These are phyloP conservation scores for Nycteola revayana DNA, from an alignment of 2,888 invertebrate species.

Conservation along the genomic window DNA sequence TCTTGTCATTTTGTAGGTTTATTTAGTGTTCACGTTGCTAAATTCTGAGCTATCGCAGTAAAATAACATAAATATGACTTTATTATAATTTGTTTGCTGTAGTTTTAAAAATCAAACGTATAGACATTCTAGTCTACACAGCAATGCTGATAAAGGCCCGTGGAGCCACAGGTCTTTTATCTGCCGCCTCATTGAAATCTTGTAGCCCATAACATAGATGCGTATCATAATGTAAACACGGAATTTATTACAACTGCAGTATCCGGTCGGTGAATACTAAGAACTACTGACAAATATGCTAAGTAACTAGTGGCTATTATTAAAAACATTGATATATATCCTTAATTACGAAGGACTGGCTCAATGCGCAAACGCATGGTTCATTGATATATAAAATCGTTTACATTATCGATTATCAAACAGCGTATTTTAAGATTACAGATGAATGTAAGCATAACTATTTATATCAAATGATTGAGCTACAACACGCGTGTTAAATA, in stretches of 20 bases:
- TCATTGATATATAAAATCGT: conserved; percentile 53
- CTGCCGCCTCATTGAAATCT: conserved; percentile 44
- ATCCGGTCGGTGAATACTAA: conserved; percentile 56
- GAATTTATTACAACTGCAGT: conserved; percentile 51
- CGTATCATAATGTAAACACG: conserved; percentile 58
- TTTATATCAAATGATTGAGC: conserved; percentile 47
- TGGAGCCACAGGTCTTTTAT: too few species aligned
- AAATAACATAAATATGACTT: too few species aligned
- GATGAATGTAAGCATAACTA: conserved; percentile 44
- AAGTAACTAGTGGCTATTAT: conserved; percentile 33
- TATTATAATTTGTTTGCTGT: too few species aligned
- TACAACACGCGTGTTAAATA: conserved; percentile 43
- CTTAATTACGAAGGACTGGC: conserved; percentile 47
- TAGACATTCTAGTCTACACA: too few species aligned
- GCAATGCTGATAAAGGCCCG: too few species aligned
- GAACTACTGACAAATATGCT: conserved; percentile 55
- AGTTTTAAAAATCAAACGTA: too few species aligned
- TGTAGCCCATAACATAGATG: conserved; percentile 42
- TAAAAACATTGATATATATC: conserved; percentile 33
- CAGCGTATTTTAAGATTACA: conserved; percentile 47
- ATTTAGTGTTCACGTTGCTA: too few species aligned
- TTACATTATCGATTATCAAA: conserved; percentile 57
- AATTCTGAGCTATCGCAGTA: too few species aligned
- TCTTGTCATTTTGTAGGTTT: too few species aligned
- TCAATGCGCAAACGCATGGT: conserved; percentile 32